Base-by-base conservation (phyloP, 2,888 invertebrate genomes). In the Drosophila falleni region DNA sequence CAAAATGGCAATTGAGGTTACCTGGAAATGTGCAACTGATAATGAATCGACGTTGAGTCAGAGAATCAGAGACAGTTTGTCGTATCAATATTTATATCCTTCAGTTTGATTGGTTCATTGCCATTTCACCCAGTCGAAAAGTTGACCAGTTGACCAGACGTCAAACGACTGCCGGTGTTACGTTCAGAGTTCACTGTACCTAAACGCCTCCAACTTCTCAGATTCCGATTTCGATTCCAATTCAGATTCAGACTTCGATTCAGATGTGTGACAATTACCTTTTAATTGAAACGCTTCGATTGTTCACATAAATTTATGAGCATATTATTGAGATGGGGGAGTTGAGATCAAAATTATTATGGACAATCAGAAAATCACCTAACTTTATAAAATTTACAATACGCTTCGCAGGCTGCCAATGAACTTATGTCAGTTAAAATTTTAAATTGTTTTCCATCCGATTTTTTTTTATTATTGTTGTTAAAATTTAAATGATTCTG, bases 241-340 rank as follows among this genome's bases (percentile, higher is more conserved):
- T n/a, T 29, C 31, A 31, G 8, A 29, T 29, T 29, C 29, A 29
- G 23, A 35, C 33, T 35, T 10, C 3, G 5, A 13, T 35, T 15
- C 39, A 39, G 39, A 39, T 86, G 86, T 86, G 86, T 71, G 71
- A 84, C 87, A 84, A 86, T 83, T 78, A 72, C 84, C 66, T 75
- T 86, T 83, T 87, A 86, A 88, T 69, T 83, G 73, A 51, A 41
- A 39, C 61, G 67, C 51, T 69, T 74, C 67, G 73, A 79, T 61
- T 66, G 54, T 31, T 35, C 19, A 11, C 61, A 68, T 46, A 44
- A 63, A 70, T 66, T 49, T 39, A 46, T 35, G 33, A 42, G 55
- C 47, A 39, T 60, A 15, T 56, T 54, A 56, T 68, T 55, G 50
- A 66, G 56, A 47, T 58, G 73, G 63, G 69, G 73, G 68, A 44